Base-by-base conservation (phyloP, 2,797 vertebrate species). In the Kryptopterus vitreolus region DNA sequence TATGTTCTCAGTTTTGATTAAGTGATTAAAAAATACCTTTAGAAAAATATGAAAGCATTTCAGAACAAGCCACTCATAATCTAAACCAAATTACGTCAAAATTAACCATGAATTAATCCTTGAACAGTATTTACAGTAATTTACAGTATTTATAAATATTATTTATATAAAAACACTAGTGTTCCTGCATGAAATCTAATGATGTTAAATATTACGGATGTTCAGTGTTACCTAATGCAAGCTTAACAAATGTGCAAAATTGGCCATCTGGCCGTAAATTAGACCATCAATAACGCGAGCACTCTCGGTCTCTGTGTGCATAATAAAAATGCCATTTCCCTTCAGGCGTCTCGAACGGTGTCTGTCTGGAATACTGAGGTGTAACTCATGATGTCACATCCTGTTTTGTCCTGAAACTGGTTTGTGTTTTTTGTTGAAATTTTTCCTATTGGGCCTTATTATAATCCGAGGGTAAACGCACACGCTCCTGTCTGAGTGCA, bases 321-420 rank as follows among this genome's bases (percentile, higher is more conserved):
- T 18, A 48, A 48, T 69, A 69, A 69, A 26, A 43, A 24, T 59
- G 33, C 35, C 53, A 43, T 73, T 58, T 43, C 22, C 52, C 20
- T 26, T 33, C 35, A 76, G 57, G 4, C 8, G 35, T 33, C 11
- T 13, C 24, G 15, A 74, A 11, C 13, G 12, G 57, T 31, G 46
- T 77, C 59, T 79, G 79, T 57, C 81, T 75, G 69, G 52, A 81
- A 57, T 16, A 43, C 4, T 12, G 31, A 35, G 15, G 50, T 69
- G 61, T 69, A 46, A 66, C 74, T 81, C 75, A 80, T 65, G 18
- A 61, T 31, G 38, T 33, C 73, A 71, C 43, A 46, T 83, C 69
- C 73, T 70, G 77, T 80, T 63, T 52, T n/a, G 63, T 24, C 48
- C 61, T 76, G 33, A 76, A 76, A 48, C 22, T 46, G 38, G 4